These are phyloP conservation scores for Microtus montanus DNA, from an alignment of 2,113 vertebrate species.

Conservation along the genomic window DNA sequence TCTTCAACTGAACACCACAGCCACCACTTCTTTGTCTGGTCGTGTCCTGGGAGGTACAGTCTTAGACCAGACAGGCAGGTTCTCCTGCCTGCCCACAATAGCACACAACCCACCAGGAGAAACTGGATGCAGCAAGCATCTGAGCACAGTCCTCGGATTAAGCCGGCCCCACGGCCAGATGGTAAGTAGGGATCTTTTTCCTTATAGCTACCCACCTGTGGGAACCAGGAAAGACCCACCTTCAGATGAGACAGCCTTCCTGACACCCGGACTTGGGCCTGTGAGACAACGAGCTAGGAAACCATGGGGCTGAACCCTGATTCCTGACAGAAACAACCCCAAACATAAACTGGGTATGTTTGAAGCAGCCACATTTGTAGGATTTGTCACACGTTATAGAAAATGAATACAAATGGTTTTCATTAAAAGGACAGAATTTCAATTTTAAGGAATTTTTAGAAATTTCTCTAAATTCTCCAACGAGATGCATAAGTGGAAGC, in stretches of 20 bases:
- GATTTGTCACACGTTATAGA: background rate
- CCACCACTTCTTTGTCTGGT: no score
- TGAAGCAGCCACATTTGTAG: background rate
- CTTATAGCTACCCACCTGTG: background rate
- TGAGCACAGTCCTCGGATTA: background rate
- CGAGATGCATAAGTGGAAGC: background rate
- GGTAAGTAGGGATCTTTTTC: background rate
- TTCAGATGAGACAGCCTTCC: background rate
- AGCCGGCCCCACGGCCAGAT: no score
- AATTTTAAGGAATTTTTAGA: background rate
- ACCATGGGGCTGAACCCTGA: accelerated
- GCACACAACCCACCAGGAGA: background rate
- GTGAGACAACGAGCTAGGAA: background rate
- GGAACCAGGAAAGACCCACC: background rate
- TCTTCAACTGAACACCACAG: background rate
- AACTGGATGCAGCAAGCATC: background rate
- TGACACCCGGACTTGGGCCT: background rate
- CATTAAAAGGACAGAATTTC: background rate
- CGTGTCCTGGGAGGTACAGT: no score
- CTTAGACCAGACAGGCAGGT: background rate
- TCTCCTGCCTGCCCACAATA: background rate
- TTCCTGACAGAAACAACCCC: background rate
- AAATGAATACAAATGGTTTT: background rate
- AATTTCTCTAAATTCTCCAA: background rate
- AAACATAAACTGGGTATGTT: background rate